A percentile compares a stretch with the other conserved stretches of the same genome.
phyloP scores from a whole-genome alignment of 2,888 invertebrate species.

The Sabellastarte sp. region DNA sequence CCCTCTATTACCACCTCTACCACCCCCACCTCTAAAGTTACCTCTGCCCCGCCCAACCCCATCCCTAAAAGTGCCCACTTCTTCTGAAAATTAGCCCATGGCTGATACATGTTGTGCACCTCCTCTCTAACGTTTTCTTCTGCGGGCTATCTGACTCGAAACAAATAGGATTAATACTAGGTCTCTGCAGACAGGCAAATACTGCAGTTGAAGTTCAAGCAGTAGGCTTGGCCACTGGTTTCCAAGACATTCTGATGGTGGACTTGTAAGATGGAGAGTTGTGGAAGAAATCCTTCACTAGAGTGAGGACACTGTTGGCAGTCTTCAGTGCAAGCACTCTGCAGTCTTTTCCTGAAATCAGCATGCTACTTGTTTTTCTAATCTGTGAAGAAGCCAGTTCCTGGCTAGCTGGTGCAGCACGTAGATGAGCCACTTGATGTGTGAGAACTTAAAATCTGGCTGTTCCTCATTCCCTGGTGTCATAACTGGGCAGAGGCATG shows the following conservation, averaged over 20 bases:
- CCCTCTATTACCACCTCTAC: too few relatives aligned
- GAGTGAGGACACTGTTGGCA: slow-evolving; percentile 85
- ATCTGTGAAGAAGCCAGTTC: slow-evolving; percentile 72
- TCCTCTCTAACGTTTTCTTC: too few relatives aligned
- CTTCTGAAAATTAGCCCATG: too few relatives aligned
- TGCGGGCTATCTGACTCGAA: too few relatives aligned
- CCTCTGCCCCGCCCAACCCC: too few relatives aligned
- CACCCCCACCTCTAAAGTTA: too few relatives aligned
- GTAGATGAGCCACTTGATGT: slow-evolving; percentile 87
- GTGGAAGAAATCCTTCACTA: slow-evolving; percentile 92
- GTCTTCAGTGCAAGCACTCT: slow-evolving; percentile 76
- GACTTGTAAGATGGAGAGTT: slow-evolving; percentile 88
- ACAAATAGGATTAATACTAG: too few relatives aligned
- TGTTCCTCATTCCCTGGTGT: slow-evolving; percentile 38
- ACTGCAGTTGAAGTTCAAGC: too few relatives aligned
- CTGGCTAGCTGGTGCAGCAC: slow-evolving; percentile 75
- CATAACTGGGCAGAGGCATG: slow-evolving; percentile 81
- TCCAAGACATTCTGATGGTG: slow-evolving; percentile 55
- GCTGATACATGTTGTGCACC: too few relatives aligned
- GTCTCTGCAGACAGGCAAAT: too few relatives aligned
- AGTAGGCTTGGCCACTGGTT: too few relatives aligned
- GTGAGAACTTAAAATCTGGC: slow-evolving; percentile 88
- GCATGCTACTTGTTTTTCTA: slow-evolving; percentile 69
- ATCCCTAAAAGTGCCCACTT: too few relatives aligned
- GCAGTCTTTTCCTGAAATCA: slow-evolving; percentile 66